A percentile compares a stretch with the other conserved stretches of the same genome.
phyloP scores from a whole-genome alignment of 2,113 vertebrate genomes.

The Aegithalos caudatus region DNA sequence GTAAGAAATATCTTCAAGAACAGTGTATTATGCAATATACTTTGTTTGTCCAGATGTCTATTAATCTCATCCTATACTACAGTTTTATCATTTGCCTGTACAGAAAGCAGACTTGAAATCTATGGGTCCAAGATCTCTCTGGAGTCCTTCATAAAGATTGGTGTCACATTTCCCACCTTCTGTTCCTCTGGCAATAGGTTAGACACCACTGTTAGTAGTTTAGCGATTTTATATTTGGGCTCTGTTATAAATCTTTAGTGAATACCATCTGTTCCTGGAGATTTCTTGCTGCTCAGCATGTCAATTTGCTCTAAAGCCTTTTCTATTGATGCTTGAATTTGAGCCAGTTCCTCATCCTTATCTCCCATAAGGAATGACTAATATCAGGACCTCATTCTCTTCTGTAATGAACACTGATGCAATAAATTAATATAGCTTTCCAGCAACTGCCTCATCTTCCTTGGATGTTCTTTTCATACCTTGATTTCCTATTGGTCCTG shows the following conservation, averaged over 20 bases:
- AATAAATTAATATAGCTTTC: constrained; percentile 54
- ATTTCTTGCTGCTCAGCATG: constrained; percentile 45
- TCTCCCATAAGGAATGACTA: constrained; percentile 37
- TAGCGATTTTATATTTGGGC: constrained; percentile 28
- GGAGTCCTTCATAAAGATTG: constrained; percentile 47
- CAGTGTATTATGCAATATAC: neutral
- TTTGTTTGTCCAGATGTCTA: neutral
- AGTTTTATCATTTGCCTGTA: neutral
- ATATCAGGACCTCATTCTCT: constrained; percentile 40
- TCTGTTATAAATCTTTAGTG: constrained; percentile 49
- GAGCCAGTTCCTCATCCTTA: constrained; percentile 44
- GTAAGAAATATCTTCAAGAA: neutral
- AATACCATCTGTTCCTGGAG: constrained; percentile 59
- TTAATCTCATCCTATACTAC: neutral
- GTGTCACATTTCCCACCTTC: constrained; percentile 53
- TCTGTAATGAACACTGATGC: constrained; percentile 40
- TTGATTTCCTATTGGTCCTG: constrained; percentile 41
- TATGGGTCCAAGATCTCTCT: constrained; percentile 16
- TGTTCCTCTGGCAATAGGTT: constrained; percentile 49
- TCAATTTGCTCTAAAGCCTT: constrained; percentile 51
- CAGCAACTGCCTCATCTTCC: constrained; percentile 38
- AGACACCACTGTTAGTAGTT: constrained; percentile 29
- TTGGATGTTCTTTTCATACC: constrained; percentile 20
- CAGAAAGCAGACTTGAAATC: neutral
- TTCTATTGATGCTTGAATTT: constrained; percentile 56